phyloP scores from a whole-genome alignment of 2,113 vertebrate species.

The Atlantisia rogersi region DNA sequence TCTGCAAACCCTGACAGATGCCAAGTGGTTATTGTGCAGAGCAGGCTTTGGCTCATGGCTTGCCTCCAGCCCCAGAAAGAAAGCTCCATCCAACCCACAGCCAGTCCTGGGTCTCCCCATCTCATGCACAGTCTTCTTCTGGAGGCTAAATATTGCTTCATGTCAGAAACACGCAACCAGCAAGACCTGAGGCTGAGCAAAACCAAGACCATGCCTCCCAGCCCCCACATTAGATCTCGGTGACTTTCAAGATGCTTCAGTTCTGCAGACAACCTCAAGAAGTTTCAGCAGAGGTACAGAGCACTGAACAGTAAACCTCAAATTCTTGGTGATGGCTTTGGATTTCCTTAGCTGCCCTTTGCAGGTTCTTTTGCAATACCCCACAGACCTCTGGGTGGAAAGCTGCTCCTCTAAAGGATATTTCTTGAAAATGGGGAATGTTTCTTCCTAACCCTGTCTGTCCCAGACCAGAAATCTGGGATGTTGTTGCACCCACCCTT shows the following conservation, averaged over 20 bases:
- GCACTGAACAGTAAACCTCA: not conserved
- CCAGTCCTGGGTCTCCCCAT: not conserved
- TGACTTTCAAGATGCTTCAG: not conserved
- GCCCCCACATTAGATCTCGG: rapidly evolving
- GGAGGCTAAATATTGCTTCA: not conserved
- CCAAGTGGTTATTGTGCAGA: not conserved
- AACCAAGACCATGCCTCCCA: not conserved
- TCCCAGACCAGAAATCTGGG: not conserved
- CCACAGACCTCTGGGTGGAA: not conserved
- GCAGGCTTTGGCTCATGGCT: rapidly evolving
- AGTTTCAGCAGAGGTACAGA: not conserved
- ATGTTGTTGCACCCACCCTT: not conserved
- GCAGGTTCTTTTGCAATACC: not conserved
- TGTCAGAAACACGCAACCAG: not conserved
- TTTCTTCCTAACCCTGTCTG: not conserved
- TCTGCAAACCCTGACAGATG: not conserved
- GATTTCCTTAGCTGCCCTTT: not conserved
- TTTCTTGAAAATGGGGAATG: not conserved
- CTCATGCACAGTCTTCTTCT: not conserved
- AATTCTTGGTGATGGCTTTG: not conserved
- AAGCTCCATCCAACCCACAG: not conserved
- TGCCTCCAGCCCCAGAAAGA: not conserved
- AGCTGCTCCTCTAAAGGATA: not conserved
- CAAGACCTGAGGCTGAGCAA: not conserved
- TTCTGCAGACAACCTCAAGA: not conserved